Evolutionary conservation across 2,113 vertebrate genomes (phyloP), one percentile per base, ranked within the genome.

Genomic region (Xiphias gladius): DNA sequence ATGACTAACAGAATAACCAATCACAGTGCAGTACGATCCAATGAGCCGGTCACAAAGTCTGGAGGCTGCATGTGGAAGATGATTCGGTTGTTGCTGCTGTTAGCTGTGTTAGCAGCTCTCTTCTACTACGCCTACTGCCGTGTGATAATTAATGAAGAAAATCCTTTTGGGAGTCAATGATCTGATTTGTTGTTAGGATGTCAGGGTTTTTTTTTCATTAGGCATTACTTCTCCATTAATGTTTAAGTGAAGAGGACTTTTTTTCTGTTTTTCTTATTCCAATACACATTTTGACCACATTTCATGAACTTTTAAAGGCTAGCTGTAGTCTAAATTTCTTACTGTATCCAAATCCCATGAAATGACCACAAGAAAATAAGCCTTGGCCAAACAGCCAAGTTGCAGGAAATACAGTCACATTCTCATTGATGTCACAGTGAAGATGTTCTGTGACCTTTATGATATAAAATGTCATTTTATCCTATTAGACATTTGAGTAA

Each of bases 41-140:
- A 35, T 52, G 28, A 77, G 13, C 62, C 78, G 0, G 48, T 66
- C 50, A 77, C 12, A 13, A 88, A 72, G 86, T 73, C 82, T 16
- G 78, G 67, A 17, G 73, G 88, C 39, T 12, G 76, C 61, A 10
- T 88, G 28, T 86, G 91, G 54, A 81, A 55, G 7, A 41, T 84
- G 79, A 78, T 92, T 1, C 77, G 85, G 39, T 32, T 89, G 52
- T 72, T 95, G 83, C 80, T 94, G 48, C 86, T 94, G 59, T 19
- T 86, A 19, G 68, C 89, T 0, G 67, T 90, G 65, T 72, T 94
- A 63, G 93, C 89, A 24, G 91, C 68, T 1, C 67, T 85, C 46
- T 17, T 79, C 59, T 95, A 94, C 86, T 94, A 89, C 14, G 74
- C 87, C 17, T 94, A 92, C 70, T 58, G 67, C 24, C 80, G 1